Evolutionary conservation across 2,797 vertebrate species (phyloP), one percentile per base, ranked within the genome.

Genomic region (Oreonectes daqikongensis): DNA sequence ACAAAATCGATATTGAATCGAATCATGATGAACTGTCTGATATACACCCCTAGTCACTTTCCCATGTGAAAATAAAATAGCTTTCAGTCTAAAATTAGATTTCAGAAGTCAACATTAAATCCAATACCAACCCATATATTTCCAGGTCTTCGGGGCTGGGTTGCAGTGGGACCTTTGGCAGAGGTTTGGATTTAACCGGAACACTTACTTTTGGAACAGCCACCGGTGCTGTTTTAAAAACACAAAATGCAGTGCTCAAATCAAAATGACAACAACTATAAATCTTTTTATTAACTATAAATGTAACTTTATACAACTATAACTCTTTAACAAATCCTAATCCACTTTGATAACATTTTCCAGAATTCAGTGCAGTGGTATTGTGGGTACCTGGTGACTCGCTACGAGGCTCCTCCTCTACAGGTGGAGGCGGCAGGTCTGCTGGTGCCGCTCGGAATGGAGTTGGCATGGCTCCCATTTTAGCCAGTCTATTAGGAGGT

Each of bases 401-500:
- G 0, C 86, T 10, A 8, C 78, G 79, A 1, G 81, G 67, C 83
- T 94, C 85, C 17, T 86, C 81, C 74, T 89, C 89, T 0, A 85
- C 53, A 3, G 82, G 84, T 69, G 88, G 70, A 74, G 87, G 72
- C 48, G 87, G 80, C 4, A 75, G 79, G 35, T 90, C 82, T 1
- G 93, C 94, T 18, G 77, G 83, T 0, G 64, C 83, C 1, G 85
- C 83, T 88, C 87, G 94, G 83, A 99, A 98, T 0, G 96, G 96
- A 0, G 96, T 99, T 7, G 96, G 94, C 88, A 90, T 94, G 46
- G 94, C 95, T 0, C 96, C 97, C 94, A 97, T 97, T 84, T 93
- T 96, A 32, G 93, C 91, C 88, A 98, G 81, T 83, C 95, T 90
- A 86, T 72, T 93, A 5, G 94, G 87, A 0, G 93, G 86, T 5